Percentiles rank a stretch among this genome's conserved stretches.
Conservation (phyloP, 2,888 invertebrate genomes). For the Toxonevra muliebris region DNA sequence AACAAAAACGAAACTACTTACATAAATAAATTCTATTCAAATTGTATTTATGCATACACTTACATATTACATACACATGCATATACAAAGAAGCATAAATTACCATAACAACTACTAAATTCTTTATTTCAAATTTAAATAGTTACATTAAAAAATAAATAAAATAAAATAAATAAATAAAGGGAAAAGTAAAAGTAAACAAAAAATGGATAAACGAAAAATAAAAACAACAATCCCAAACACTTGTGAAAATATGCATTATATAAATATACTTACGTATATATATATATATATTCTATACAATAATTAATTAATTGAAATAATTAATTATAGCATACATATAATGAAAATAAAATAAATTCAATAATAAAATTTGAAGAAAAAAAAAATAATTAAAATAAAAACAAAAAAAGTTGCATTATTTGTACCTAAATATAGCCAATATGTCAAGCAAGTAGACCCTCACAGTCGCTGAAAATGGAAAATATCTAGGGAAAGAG, state of each 20-base stretch:
- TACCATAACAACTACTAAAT: conserved; percentile 19
- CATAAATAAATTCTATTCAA: conserved; percentile 1
- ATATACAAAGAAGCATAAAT: conserved; percentile 5
- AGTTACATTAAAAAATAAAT: conserved; percentile 7
- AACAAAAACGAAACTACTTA: conserved; percentile 31
- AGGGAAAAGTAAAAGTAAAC: conserved; percentile 16
- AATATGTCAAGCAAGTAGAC: no score
- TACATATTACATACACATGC: conserved; percentile 3
- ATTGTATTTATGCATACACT: neutral
- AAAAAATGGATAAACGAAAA: neutral
- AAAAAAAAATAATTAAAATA: neutral
- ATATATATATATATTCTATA: conserved; percentile 17
- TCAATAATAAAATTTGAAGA: conserved; percentile 3
- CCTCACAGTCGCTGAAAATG: no score
- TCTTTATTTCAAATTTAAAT: conserved; percentile 32
- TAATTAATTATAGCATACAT: no score
- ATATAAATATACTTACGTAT: conserved; percentile 5
- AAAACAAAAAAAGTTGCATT: conserved; percentile 3
- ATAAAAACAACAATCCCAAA: neutral
- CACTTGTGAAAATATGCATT: conserved; percentile 19
- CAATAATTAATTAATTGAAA: no score
- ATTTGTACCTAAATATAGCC: no score
- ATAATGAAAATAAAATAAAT: conserved; percentile 10
- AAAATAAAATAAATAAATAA: conserved; percentile 16
- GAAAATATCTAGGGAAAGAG: no score